Evolutionary conservation across 2,888 invertebrate genomes (phyloP).

Genomic region (Heteromurus nitidus): DNA sequence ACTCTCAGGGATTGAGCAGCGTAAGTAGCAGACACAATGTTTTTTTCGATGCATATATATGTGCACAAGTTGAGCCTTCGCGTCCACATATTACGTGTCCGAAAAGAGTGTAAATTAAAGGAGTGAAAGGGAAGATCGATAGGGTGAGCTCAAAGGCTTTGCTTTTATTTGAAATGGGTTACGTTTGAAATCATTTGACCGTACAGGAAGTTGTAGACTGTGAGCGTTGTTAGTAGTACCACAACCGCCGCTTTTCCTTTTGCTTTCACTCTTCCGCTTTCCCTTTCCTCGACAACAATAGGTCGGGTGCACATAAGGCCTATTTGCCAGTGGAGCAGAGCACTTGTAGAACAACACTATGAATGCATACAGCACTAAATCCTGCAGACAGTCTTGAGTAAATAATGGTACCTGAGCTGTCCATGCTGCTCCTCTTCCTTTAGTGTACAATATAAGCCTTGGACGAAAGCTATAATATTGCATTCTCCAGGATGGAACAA

Average conservation of each 20-base stretch:
- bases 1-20: constrained; percentile 23
- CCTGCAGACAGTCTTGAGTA: constrained; percentile 37
- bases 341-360: constrained; percentile 30
- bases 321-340: neutral
- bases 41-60: neutral
- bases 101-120: neutral
- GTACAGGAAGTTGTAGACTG: constrained; percentile 43
- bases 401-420: constrained; percentile 57
- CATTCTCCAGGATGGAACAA: neutral
- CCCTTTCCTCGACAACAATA: constrained; percentile 7
- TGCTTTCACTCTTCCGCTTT: constrained; percentile 19
- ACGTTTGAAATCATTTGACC: constrained; percentile 44
- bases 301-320: too few relatives aligned
- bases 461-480: neutral
- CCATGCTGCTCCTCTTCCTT: neutral
- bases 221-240: constrained; percentile 6
- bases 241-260: constrained; percentile 6
- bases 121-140: neutral
- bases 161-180: neutral
- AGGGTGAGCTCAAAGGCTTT: neutral
- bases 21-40: neutral
- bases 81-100: neutral
- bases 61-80: neutral
- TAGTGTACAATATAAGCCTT: neutral
- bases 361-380: constrained; percentile 22